A percentile compares a stretch with the other conserved stretches of the same genome.
These are phyloP conservation scores for Drosophila ochracea DNA, from an alignment of 2,888 invertebrate genomes.

Conservation along the genomic window DNA sequence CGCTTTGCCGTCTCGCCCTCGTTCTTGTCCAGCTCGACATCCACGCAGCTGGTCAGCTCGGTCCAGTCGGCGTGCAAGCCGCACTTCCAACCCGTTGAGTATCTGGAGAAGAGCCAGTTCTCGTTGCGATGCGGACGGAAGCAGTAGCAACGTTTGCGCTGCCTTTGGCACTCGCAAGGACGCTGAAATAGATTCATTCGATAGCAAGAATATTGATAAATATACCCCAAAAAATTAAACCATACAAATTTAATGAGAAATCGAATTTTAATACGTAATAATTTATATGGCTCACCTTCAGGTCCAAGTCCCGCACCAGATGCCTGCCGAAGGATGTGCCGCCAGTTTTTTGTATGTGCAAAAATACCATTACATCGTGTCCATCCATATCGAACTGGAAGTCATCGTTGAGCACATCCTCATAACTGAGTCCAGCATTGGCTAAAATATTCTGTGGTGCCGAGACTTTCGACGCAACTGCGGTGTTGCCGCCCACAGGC, in stretches of 20 bases:
- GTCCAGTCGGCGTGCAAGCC: constrained; percentile 99
- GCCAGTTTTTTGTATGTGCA: constrained; percentile 99
- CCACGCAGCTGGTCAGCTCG: constrained; percentile 96
- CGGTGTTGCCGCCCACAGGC: constrained; percentile 63
- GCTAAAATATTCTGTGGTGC: constrained; percentile 83
- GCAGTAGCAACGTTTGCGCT: constrained; percentile 95
- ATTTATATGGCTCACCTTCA: constrained; percentile 86
- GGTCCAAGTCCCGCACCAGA: constrained; percentile 96
- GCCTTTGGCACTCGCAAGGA: constrained; percentile 96
- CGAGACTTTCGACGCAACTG: constrained; percentile 74
- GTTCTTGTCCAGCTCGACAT: constrained; percentile 95
- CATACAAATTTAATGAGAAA: background rate
- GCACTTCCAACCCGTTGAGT: constrained; percentile 99
- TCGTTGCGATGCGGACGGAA: constrained; percentile 96
- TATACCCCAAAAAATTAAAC: no score
- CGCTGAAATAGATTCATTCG: constrained; percentile 86
- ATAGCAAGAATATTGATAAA: background rate
- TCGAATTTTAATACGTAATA: background rate
- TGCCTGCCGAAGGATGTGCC: constrained; percentile 99
- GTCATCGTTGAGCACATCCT: constrained; percentile 94
- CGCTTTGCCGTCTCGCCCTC: constrained; percentile 93
- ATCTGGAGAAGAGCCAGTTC: constrained; percentile 98
- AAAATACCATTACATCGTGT: constrained; percentile 98
- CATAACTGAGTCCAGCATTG: constrained; percentile 90
- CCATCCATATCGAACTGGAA: constrained; percentile 96